phyloP scores from a whole-genome alignment of 2,113 vertebrate genomes.

The Murina feae region DNA sequence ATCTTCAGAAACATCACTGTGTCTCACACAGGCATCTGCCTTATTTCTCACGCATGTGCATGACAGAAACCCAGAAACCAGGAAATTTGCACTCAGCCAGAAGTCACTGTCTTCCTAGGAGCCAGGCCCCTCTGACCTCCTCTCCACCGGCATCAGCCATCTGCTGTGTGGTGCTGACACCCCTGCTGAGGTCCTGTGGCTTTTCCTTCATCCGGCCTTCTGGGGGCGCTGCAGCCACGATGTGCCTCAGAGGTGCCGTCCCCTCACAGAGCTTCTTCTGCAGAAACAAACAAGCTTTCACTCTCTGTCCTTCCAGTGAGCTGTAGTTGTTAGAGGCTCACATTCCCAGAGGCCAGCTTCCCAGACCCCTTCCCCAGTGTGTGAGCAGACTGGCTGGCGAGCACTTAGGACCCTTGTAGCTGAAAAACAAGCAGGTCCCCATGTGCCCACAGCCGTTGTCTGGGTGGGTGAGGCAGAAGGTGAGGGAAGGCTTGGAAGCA shows the following conservation, averaged over 20 bases:
- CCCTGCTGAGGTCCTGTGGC: background rate
- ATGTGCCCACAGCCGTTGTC: rapidly evolving
- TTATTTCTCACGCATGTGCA: background rate
- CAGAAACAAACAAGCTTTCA: background rate
- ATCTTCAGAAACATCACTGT: background rate
- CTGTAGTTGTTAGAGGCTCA: background rate
- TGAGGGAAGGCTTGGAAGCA: rapidly evolving
- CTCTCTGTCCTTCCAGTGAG: background rate
- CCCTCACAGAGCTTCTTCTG: background rate
- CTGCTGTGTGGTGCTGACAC: rapidly evolving
- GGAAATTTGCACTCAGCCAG: too few species aligned
- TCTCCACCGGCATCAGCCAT: rapidly evolving
- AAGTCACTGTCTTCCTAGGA: rapidly evolving
- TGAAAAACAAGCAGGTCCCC: background rate
- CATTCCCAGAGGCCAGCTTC: background rate
- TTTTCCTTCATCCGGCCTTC: background rate
- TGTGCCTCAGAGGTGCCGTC: rapidly evolving
- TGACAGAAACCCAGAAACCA: too few species aligned
- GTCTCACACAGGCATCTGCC: background rate
- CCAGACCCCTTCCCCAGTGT: rapidly evolving
- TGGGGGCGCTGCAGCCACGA: background rate
- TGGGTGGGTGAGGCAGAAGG: too few species aligned
- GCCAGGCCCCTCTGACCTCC: background rate
- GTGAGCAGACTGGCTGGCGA: too few species aligned
- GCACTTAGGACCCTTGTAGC: background rate